These are phyloP conservation scores for Hesperophylax magnus DNA, from an alignment of 1,140 invertebrate species.

Conservation along the genomic window DNA sequence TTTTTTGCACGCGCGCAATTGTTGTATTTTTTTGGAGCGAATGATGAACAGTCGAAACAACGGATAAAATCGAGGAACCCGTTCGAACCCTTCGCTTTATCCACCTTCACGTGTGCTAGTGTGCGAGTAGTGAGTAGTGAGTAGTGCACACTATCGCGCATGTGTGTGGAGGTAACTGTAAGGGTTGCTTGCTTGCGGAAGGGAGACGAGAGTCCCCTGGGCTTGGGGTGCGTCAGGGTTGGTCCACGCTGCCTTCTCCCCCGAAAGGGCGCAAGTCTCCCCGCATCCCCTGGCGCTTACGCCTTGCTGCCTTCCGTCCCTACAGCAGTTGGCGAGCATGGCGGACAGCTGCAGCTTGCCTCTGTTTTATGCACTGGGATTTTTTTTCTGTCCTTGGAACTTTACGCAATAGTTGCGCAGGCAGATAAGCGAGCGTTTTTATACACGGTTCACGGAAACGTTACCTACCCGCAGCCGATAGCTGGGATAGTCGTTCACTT, in stretches of 20 bases:
- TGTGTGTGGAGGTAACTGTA: background rate
- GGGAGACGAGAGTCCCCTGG: slow-evolving; percentile 32
- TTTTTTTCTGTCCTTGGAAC: slow-evolving; percentile 47
- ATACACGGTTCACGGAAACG: slow-evolving; percentile 34
- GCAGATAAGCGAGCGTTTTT: slow-evolving; percentile 28
- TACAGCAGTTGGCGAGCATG: slow-evolving; percentile 40
- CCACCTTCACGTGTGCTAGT: slow-evolving; percentile 41
- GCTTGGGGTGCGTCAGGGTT: slow-evolving; percentile 45
- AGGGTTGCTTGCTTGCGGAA: slow-evolving; percentile 45
- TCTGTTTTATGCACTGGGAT: slow-evolving; percentile 44
- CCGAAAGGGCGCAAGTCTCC: background rate
- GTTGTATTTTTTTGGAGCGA: slow-evolving; percentile 43
- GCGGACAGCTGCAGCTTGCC: slow-evolving; percentile 43
- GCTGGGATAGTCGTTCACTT: background rate
- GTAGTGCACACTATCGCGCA: background rate
- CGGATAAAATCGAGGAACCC: slow-evolving; percentile 42
- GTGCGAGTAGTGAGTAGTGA: background rate
- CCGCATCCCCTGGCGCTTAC: background rate
- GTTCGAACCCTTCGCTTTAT: slow-evolving; percentile 50
- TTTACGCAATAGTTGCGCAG: slow-evolving; percentile 44
- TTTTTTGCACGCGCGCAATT: slow-evolving; percentile 43
- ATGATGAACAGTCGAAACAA: slow-evolving; percentile 41
- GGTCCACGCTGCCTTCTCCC: slow-evolving; percentile 25
- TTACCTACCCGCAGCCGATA: background rate
- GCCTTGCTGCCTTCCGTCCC: slow-evolving; percentile 13